Conservation (phyloP, 1,140 invertebrate genomes). For the Musca vetustissima region DNA sequence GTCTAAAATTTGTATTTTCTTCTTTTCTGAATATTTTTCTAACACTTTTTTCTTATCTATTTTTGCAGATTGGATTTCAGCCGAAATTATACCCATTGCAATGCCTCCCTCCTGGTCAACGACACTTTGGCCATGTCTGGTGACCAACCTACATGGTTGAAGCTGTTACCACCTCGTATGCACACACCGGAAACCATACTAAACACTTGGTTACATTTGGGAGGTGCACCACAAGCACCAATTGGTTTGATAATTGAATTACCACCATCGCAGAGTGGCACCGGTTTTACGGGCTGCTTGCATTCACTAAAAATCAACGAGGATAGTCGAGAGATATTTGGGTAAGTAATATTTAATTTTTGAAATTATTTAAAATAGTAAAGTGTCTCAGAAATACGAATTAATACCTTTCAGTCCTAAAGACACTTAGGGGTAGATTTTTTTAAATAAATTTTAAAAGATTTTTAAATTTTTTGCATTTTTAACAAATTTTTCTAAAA, state of each 20-base stretch:
- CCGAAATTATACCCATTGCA: slow-evolving; percentile 67
- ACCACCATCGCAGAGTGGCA: slow-evolving; percentile 59
- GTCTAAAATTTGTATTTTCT: background rate
- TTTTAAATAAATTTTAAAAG: too few relatives aligned
- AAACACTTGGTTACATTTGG: slow-evolving; percentile 68
- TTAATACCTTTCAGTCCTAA: too few relatives aligned
- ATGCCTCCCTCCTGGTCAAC: slow-evolving; percentile 75
- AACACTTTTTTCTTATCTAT: background rate
- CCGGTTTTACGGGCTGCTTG: slow-evolving; percentile 77
- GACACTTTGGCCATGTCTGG: slow-evolving; percentile 80
- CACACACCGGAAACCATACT: slow-evolving; percentile 57
- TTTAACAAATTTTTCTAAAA: too few relatives aligned
- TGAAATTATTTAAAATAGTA: too few relatives aligned
- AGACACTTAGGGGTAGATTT: too few relatives aligned
- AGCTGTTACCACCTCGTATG: slow-evolving; percentile 60
- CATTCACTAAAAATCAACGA: slow-evolving; percentile 56
- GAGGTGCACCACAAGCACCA: slow-evolving; percentile 66
- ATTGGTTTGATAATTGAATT: slow-evolving; percentile 57
- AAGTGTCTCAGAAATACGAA: too few relatives aligned
- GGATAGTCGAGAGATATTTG: slow-evolving; percentile 53
- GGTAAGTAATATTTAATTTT: slow-evolving; percentile 42
- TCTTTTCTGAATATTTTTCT: background rate
- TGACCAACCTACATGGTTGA: slow-evolving; percentile 64
- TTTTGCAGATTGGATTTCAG: slow-evolving; percentile 68
- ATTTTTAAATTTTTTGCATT: too few relatives aligned